Evolutionary conservation across 2,113 vertebrate species (phyloP).

Genomic region (Podilymbus podiceps): DNA sequence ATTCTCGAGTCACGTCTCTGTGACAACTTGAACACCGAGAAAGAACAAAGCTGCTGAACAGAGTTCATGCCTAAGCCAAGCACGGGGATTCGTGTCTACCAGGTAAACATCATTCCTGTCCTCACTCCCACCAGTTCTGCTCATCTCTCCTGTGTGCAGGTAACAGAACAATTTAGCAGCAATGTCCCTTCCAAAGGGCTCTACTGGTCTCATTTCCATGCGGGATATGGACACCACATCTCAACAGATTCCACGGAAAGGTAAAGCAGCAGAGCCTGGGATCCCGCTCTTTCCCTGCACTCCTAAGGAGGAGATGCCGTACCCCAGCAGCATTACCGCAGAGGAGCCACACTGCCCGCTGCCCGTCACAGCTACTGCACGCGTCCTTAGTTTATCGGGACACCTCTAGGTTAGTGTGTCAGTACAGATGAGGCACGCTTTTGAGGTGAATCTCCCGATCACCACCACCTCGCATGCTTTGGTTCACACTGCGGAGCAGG

Average conservation of each 20-base stretch:
- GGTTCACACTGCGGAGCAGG: neutral
- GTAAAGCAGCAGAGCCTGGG: neutral
- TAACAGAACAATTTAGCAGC: neutral
- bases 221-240: neutral
- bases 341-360: neutral
- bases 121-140: neutral
- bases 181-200: neutral
- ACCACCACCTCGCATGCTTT: neutral
- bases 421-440: rapidly evolving
- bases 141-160: neutral
- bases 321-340: neutral
- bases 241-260: neutral
- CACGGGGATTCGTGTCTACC: neutral
- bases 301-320: rapidly evolving
- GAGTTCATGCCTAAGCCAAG: neutral
- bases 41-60: neutral
- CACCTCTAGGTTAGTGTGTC: neutral
- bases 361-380: neutral
- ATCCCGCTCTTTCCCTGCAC: neutral
- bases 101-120: neutral
- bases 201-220: neutral
- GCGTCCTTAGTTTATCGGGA: neutral
- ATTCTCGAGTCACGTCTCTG: neutral
- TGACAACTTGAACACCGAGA: neutral
- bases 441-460: neutral